A percentile compares a stretch with the other conserved stretches of the same genome.
phyloP scores from a whole-genome alignment of 1,140 invertebrate genomes.

The Drosophila sechellia region DNA sequence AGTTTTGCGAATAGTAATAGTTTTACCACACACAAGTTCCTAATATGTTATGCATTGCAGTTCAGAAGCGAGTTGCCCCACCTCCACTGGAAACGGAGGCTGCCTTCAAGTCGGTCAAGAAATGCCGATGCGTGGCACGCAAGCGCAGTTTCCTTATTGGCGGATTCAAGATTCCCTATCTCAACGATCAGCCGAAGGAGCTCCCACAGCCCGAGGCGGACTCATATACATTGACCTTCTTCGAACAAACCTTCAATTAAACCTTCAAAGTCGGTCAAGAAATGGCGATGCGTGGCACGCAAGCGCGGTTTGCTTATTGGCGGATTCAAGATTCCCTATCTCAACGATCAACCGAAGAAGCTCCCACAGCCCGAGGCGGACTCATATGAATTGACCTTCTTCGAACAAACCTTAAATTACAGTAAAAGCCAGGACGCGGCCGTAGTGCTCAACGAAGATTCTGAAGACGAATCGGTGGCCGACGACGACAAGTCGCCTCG shows the following conservation, averaged over 20 bases:
- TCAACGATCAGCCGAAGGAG: constrained; percentile 47
- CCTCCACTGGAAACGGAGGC: constrained; percentile 6
- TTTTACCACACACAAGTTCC: background rate
- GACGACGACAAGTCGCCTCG: constrained; percentile 49
- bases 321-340: too few relatives aligned
- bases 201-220: constrained; percentile 61
- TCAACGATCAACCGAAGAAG: too few relatives aligned
- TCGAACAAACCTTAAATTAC: too few relatives aligned
- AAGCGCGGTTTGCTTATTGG: too few relatives aligned
- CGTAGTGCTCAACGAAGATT: constrained; percentile 37
- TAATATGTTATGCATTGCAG: constrained; percentile 2
- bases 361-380: constrained; percentile 55
- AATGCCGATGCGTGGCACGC: constrained; percentile 58
- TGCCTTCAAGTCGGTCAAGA: constrained; percentile 55
- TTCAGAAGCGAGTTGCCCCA: constrained; percentile 43
- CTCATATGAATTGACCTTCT: constrained; percentile 5
- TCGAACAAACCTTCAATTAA: constrained; percentile 59
- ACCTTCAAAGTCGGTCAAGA: too few relatives aligned
- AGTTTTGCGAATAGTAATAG: background rate
- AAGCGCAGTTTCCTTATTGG: constrained; percentile 68
- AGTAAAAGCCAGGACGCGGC: too few relatives aligned
- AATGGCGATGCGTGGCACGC: too few relatives aligned
- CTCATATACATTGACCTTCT: constrained; percentile 66
- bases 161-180: constrained; percentile 54
- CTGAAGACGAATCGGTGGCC: constrained; percentile 12